Conservation (phyloP, 1,140 invertebrate species). For the Drosophila nigromelanica region DNA sequence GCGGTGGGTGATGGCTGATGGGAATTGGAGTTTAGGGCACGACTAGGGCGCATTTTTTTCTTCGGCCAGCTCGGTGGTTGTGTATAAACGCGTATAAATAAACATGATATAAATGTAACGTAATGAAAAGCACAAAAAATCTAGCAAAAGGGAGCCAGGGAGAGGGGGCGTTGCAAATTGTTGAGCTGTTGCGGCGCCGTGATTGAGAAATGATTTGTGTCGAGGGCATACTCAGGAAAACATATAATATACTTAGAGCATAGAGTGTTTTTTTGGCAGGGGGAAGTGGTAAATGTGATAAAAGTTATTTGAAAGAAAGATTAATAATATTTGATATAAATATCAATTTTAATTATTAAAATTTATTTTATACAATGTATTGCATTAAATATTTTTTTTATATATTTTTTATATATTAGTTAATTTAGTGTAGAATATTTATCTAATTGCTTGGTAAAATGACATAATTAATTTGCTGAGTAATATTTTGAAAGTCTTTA, state of each 20-base stretch:
- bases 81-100: constrained; percentile 48
- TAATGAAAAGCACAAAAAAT: constrained; percentile 34
- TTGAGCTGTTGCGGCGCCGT: constrained; percentile 42
- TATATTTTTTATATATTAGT: too few species aligned
- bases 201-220: constrained; percentile 59
- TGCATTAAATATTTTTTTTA: too few species aligned
- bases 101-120: constrained; percentile 59
- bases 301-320: background rate
- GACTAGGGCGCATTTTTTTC: constrained; percentile 11
- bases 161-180: constrained; percentile 40
- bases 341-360: too few species aligned
- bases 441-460: too few species aligned
- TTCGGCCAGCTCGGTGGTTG: background rate
- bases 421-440: too few species aligned
- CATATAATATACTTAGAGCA: background rate
- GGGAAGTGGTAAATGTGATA: too few species aligned
- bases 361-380: too few species aligned
- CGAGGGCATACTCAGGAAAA: background rate
- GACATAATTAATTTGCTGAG: too few species aligned
- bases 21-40: background rate
- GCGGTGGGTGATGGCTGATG: background rate
- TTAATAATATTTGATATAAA: background rate
- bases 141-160: background rate
- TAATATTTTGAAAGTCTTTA: too few species aligned
- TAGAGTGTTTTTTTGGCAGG: too few species aligned